Evolutionary conservation across 2,797 vertebrate species (phyloP).

Genomic region (Microctenopoma stevenorrisi): DNA sequence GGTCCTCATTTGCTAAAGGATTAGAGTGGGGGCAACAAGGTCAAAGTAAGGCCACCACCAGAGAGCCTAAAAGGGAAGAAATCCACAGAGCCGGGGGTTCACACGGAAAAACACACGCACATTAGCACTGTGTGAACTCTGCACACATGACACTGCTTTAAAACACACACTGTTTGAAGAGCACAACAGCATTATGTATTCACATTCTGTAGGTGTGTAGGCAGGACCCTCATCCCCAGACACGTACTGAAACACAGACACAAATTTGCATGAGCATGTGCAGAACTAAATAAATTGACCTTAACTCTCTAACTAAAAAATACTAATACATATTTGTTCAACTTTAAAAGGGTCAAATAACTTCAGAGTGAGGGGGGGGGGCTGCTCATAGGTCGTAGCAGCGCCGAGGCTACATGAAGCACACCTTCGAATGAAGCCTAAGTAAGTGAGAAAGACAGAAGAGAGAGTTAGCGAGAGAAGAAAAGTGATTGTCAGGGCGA

Average conservation of each 20-base stretch:
- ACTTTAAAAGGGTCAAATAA: conserved; percentile 70
- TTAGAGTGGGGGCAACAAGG: conserved; percentile 81
- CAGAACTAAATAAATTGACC: conserved; percentile 78
- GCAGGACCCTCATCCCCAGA: conserved; percentile 69
- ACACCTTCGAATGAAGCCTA: conserved; percentile 51
- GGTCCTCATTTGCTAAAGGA: conserved; percentile 83
- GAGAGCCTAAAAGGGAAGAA: conserved; percentile 68
- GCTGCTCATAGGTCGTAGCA: conserved; percentile 44
- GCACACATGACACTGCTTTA: conserved; percentile 51
- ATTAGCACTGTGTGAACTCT: conserved; percentile 66
- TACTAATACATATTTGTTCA: conserved; percentile 62
- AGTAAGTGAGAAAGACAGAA: conserved; percentile 61
- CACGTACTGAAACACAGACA: conserved; percentile 67
- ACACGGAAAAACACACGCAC: conserved; percentile 50
- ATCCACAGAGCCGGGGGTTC: conserved; percentile 41
- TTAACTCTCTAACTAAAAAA: conserved; percentile 67
- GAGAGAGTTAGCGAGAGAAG: conserved; percentile 63
- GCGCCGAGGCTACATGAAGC: conserved; percentile 35
- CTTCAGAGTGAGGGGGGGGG: conserved; percentile 39
- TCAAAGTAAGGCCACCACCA: conserved; percentile 70
- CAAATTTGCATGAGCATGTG: conserved; percentile 76
- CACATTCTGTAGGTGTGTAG: conserved; percentile 73
- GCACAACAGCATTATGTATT: conserved; percentile 73
- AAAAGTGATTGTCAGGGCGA: conserved; percentile 80
- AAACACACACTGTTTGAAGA: conserved; percentile 45